Evolutionary conservation across 2,888 invertebrate genomes (phyloP).

Genomic region (Leptinotarsa peninsularis): DNA sequence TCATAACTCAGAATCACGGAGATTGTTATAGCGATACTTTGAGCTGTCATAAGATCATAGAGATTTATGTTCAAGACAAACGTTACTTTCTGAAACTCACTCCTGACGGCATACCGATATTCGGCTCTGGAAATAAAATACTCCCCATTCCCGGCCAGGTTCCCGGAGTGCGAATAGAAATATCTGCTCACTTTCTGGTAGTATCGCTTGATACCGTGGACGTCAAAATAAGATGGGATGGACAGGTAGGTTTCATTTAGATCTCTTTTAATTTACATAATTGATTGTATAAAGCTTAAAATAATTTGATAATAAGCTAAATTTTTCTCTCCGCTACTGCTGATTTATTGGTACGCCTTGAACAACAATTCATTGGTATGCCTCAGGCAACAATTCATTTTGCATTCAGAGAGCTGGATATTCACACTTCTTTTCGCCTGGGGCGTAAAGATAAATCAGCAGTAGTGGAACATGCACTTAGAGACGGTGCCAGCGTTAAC

Average conservation of each 20-base stretch:
- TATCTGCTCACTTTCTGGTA: slow-evolving; percentile 78
- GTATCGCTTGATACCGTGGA: slow-evolving; percentile 77
- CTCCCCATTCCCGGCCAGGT: slow-evolving; percentile 80
- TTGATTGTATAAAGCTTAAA: background rate
- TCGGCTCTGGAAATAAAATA: slow-evolving; percentile 55
- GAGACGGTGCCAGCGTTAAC: too few species aligned
- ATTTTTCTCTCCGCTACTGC: too few species aligned
- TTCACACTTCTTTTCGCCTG: too few species aligned
- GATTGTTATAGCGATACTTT: slow-evolving; percentile 68
- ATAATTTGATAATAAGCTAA: too few species aligned
- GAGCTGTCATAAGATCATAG: slow-evolving; percentile 69
- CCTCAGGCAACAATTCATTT: too few species aligned
- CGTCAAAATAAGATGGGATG: slow-evolving; percentile 82
- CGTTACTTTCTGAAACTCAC: slow-evolving; percentile 72
- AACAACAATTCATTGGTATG: too few species aligned
- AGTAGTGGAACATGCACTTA: too few species aligned
- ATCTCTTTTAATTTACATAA: background rate
- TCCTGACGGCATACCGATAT: slow-evolving; percentile 47
- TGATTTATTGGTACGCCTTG: too few species aligned
- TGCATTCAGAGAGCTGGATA: too few species aligned
- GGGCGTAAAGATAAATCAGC: too few species aligned
- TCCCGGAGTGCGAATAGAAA: slow-evolving; percentile 79
- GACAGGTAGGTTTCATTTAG: slow-evolving; percentile 59
- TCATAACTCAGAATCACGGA: slow-evolving; percentile 71
- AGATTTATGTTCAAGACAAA: slow-evolving; percentile 78